Base-by-base conservation (phyloP, 2,113 vertebrate genomes). In the Halichoerus grypus region DNA sequence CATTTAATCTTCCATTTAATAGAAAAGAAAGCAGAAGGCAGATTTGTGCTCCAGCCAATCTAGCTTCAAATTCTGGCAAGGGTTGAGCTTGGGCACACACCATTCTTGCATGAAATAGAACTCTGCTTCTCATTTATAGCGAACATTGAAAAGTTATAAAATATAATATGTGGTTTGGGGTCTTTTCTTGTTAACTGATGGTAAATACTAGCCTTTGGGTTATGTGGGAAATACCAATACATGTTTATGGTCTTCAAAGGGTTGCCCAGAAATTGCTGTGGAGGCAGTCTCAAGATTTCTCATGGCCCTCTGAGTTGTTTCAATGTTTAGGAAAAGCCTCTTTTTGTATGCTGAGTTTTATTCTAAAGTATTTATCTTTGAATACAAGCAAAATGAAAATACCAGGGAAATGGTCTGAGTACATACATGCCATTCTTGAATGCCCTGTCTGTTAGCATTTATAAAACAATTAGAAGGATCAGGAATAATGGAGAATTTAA, bases 1-100 rank as follows among this genome's bases (percentile, higher is more conserved):
- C 87, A 71, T 96, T 98, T 97, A 88, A 89, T 89, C 96, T 97
- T 98, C 97, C 69, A 49, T 92, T 90, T 97, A 95, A 87, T 84
- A 97, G 91, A 94, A 95, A 97, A 97, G 81, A 95, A 95, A 91
- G 72, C 91, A 97, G 95, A 97, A 97, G 85, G 94, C 92, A 87
- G 92, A 96, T 94, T 79, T 97, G 94, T 84, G 55, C 57, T 13
- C 28, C 81, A 86, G 96, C 88, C 97, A 96, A 91, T 53, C n/a
- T 36, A 85, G 77, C 53, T 61, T 74, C 81, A 91, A 95, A 67
- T 84, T 82, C 93, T 97, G 97, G 90, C 77, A 90, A 94, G 49
- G 67, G 33, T 49, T 93, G 61, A 94, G 77, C 94, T 72, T 94
- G 59, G 91, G 91, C 79, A 97, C 92, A 96, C 59, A 96, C n/a